Percentiles rank a stretch among this genome's conserved stretches.
These are phyloP conservation scores for Leptura quadrifasciata DNA, from an alignment of 2,888 invertebrate genomes.

Conservation along the genomic window DNA sequence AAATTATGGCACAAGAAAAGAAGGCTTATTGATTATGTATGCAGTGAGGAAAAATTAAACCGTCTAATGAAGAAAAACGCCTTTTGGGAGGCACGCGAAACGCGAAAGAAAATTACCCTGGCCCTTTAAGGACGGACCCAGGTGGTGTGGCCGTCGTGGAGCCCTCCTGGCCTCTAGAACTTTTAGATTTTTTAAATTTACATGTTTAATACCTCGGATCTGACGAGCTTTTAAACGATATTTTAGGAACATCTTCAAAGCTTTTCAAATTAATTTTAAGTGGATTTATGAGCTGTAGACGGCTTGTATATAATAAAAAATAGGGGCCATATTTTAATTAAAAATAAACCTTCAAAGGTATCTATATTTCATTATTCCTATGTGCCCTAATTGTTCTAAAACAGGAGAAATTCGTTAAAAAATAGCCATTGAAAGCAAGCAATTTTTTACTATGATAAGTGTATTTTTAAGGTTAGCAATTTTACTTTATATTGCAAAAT, in stretches of 20 bases:
- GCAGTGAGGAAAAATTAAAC: constrained; percentile 75
- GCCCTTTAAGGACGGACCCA: constrained; percentile 58
- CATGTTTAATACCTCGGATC: constrained; percentile 68
- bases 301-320: constrained; percentile 19
- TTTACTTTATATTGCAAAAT: no score
- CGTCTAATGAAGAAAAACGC: constrained; percentile 74
- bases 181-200: constrained; percentile 67
- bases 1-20: constrained; percentile 73
- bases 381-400: not conserved
- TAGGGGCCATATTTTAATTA: constrained; percentile 31
- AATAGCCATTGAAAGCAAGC: not conserved
- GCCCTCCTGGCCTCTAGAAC: constrained; percentile 51
- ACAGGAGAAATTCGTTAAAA: not conserved
- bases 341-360: constrained; percentile 21
- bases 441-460: not conserved
- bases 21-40: constrained; percentile 75
- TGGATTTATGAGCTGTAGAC: constrained; percentile 51
- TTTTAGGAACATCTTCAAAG: constrained; percentile 49
- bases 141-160: constrained; percentile 57
- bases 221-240: constrained; percentile 63
- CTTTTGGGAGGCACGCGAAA: constrained; percentile 70
- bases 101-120: constrained; percentile 65
- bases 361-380: constrained; percentile 11
- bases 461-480: no score
- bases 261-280: constrained; percentile 52